Percentiles rank a stretch among this genome's conserved stretches.
Evolutionary conservation across 2,888 invertebrate species (phyloP).

Genomic region (Drosophila macrospina): DNA sequence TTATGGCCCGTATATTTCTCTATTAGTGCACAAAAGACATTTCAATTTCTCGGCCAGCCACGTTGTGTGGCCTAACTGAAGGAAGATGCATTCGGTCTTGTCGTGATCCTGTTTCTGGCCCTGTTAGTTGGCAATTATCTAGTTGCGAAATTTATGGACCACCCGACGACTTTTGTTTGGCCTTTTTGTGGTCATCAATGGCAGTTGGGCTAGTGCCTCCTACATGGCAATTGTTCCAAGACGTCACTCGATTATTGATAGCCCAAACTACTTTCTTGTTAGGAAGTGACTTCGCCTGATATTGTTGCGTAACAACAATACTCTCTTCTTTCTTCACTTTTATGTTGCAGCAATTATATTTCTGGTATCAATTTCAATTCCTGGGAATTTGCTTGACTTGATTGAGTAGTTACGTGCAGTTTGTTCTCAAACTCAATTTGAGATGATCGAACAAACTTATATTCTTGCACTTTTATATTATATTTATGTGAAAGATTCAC

Average conservation of each 20-base stretch:
- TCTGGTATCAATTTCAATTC: constrained; percentile 33
- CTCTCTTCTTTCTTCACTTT: constrained; percentile 25
- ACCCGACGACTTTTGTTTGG: constrained; percentile 76
- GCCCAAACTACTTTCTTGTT: constrained; percentile 76
- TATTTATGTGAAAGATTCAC: no score
- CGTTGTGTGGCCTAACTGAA: constrained; percentile 63
- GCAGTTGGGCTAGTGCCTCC: constrained; percentile 63
- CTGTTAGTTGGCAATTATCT: constrained; percentile 64
- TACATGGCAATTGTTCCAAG: constrained; percentile 68
- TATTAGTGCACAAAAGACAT: constrained; percentile 73
- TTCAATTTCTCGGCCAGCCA: constrained; percentile 67
- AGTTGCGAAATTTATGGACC: constrained; percentile 74
- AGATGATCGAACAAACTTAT: neutral
- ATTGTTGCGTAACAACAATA: constrained; percentile 66
- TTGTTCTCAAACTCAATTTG: neutral
- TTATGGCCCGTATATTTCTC: constrained; percentile 75
- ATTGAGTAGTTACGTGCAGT: constrained; percentile 13
- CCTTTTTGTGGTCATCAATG: constrained; percentile 80
- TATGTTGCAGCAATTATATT: constrained; percentile 34
- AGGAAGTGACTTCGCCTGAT: constrained; percentile 54
- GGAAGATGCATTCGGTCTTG: no score
- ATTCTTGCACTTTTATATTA: neutral
- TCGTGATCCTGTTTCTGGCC: constrained; percentile 14
- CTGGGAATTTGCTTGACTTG: constrained; percentile 28
- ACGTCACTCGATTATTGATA: constrained; percentile 70